Conservation (phyloP, 2,113 vertebrate genomes). For the Oenanthe oenanthe region DNA sequence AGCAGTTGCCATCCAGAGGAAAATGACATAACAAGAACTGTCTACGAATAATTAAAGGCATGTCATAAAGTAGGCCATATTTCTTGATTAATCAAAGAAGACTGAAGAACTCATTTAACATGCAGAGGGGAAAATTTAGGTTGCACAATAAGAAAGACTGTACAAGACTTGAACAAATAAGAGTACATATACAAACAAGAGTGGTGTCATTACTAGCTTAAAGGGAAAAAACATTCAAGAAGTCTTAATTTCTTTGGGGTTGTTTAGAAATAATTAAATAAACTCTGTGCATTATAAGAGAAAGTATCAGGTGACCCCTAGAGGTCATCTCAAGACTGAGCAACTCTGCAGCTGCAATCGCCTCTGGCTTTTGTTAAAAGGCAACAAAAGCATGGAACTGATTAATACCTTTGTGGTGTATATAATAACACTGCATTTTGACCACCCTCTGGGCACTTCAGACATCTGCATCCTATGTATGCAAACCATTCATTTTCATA, state of each 20-base stretch:
- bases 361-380: neutral
- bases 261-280: slow-evolving; percentile 11
- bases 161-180: neutral
- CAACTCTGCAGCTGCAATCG: neutral
- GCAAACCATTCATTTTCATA: slow-evolving; percentile 29
- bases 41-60: slow-evolving; percentile 54
- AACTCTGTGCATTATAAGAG: neutral
- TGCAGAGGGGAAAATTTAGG: slow-evolving; percentile 15
- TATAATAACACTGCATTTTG: neutral
- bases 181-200: neutral
- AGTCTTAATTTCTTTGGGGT: neutral
- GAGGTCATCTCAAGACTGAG: slow-evolving; percentile 30
- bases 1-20: neutral
- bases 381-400: neutral
- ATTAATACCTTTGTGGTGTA: neutral
- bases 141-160: neutral
- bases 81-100: slow-evolving; percentile 52
- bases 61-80: slow-evolving; percentile 37
- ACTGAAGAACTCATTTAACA: neutral
- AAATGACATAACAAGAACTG: slow-evolving; percentile 32
- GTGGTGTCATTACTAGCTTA: neutral
- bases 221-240: neutral
- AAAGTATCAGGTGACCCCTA: slow-evolving; percentile 21
- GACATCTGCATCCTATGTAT: neutral
- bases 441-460: neutral